These are phyloP conservation scores for Papilio polyxenes DNA, from an alignment of 1,140 invertebrate genomes.

Conservation along the genomic window DNA sequence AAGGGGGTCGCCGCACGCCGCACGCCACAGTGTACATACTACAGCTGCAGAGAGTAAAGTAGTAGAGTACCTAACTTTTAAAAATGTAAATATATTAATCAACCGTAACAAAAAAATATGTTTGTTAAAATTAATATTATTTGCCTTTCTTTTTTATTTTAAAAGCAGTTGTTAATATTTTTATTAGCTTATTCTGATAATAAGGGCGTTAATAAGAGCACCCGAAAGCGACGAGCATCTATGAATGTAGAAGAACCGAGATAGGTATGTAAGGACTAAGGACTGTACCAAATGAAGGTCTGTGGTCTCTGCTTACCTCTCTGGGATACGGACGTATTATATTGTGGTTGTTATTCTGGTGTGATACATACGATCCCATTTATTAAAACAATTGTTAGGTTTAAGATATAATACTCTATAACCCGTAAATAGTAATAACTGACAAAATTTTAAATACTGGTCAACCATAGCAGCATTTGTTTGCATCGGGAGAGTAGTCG, in stretches of 20 bases:
- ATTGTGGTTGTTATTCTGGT: background rate
- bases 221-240: too few species aligned
- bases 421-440: background rate
- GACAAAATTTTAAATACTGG: background rate
- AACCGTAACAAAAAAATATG: too few species aligned
- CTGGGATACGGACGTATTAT: too few species aligned
- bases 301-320: too few species aligned
- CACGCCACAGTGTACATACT: background rate
- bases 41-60: background rate
- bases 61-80: background rate
- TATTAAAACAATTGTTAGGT: background rate
- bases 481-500: background rate
- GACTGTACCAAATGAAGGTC: too few species aligned
- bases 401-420: background rate
- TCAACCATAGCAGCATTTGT: background rate
- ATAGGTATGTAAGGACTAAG: too few species aligned
- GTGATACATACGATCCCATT: background rate
- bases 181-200: background rate
- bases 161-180: background rate
- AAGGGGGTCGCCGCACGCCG: conserved; percentile 49
- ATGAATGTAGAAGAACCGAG: too few species aligned
- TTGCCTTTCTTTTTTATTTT: background rate
- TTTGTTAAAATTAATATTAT: too few species aligned
- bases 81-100: too few species aligned
- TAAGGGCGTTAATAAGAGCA: too few species aligned